Base-by-base conservation (phyloP, 2,888 invertebrate species). In the Philhelius pedissequus region DNA sequence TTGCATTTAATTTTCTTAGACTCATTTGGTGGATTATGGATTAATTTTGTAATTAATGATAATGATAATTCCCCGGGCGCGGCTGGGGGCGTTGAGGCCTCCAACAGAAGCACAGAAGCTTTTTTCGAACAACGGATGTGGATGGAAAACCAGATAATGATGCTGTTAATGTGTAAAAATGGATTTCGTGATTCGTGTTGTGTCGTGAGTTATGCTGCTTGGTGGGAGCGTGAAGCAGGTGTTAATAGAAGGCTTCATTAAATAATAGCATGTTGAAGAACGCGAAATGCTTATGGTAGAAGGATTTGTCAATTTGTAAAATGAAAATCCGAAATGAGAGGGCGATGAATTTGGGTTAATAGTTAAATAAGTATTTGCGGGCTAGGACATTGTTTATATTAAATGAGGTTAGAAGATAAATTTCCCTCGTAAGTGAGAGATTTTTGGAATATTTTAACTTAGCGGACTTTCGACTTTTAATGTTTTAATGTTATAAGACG, bases 21-120 rank as follows among this genome's bases (percentile, higher is more conserved):
- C 58, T 45, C 38, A 30, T 58, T 76, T 77, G 18, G 43, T 35
- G 32, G 54, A 62, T 56, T 43, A 60, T 45, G 50, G 69, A 40
- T 58, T 48, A 64, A 71, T 54, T 77, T 54, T 22, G 40, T 48
- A 73, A 78, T 73, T 78, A 73, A 73, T 78, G 64, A 45, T 43
- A 45, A 60, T 60, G 54, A 45, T 50, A 15, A 15, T 27, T 22
- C 20, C 62, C 2, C 15, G 15, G 45, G 50, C 9, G 18, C 3
- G 32, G 22, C 20, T 52, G 1, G 13, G 15, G 45, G 50, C 9
- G 18, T 5, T 45, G 22, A 27, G 13, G n/a, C 27, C 25, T 30
- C 35, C 52, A 25, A 22, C 6, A n/a, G n/a, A n/a, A n/a, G n/a
- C n/a, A n/a, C 5, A 32, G 54, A 40, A 9, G 38, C 22, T 25